Evolutionary conservation across 1,140 invertebrate species (phyloP).

Genomic region (Choristoneura fumiferana): DNA sequence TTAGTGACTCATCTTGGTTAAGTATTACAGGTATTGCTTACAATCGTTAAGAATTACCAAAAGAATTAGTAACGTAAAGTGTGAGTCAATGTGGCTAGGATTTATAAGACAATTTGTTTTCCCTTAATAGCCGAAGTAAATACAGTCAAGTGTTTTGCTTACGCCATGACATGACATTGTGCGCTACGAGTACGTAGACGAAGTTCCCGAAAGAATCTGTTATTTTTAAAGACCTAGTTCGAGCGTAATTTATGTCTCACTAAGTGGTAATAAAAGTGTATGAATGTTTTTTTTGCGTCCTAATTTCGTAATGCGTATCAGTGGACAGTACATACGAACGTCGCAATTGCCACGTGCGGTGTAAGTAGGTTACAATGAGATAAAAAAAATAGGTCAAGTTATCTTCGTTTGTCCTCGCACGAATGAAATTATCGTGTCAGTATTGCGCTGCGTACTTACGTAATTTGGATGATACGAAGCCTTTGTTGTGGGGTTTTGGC

Average conservation of each 20-base stretch:
- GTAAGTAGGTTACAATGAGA: constrained; percentile 71
- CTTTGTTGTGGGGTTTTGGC: constrained; percentile 3
- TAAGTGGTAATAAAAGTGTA: constrained; percentile 13
- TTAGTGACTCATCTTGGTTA: constrained; percentile 4
- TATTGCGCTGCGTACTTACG: constrained; percentile 40
- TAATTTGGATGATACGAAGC: constrained; percentile 33
- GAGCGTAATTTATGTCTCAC: background rate
- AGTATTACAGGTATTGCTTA: constrained; percentile 8
- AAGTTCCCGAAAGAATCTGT: constrained; percentile 20
- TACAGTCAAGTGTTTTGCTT: constrained; percentile 6
- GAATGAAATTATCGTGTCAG: constrained; percentile 64
- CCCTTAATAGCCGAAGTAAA: no score
- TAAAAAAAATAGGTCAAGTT: constrained; percentile 78
- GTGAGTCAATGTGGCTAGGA: background rate
- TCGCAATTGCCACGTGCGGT: constrained; percentile 58
- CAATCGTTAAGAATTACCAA: constrained; percentile 4
- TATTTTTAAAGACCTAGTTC: background rate
- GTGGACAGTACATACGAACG: background rate
- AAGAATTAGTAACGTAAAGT: constrained; percentile 2
- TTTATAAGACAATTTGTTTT: no score
- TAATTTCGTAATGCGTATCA: constrained; percentile 32
- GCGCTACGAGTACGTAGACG: constrained; percentile 24
- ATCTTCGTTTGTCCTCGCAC: constrained; percentile 72
- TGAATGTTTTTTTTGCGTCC: constrained; percentile 20
- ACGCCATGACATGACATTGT: no score